phyloP scores from a whole-genome alignment of 2,888 invertebrate species.

The Drosophila quasianomalipes region DNA sequence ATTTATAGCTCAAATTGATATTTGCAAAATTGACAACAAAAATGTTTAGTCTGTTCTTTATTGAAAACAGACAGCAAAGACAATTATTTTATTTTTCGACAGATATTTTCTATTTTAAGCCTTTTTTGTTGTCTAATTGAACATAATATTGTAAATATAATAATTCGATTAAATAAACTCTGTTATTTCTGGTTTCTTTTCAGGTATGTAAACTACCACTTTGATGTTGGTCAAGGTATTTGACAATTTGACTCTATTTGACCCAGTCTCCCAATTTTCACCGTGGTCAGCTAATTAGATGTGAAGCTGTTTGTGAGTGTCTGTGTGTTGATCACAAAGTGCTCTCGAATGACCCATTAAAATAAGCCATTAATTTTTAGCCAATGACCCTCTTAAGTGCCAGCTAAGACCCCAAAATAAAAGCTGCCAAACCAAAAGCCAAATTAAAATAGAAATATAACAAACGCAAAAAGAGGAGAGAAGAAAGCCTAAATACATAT shows the following conservation, averaged over 20 bases:
- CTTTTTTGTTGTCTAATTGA: background rate
- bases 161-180: constrained; percentile 9
- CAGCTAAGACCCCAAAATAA: constrained; percentile 28
- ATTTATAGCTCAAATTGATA: background rate
- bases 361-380: constrained; percentile 69
- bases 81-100: background rate
- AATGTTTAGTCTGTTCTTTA: background rate
- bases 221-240: constrained; percentile 49
- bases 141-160: background rate
- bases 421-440: constrained; percentile 20
- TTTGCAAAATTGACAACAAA: background rate
- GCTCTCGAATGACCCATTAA: constrained; percentile 76
- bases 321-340: constrained; percentile 58
- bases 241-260: constrained; percentile 42
- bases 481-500: constrained; percentile 27
- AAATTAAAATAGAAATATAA: constrained; percentile 47
- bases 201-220: constrained; percentile 52
- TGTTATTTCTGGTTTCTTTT: constrained; percentile 34
- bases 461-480: constrained; percentile 8
- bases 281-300: constrained; percentile 48
- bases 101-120: background rate
- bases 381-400: constrained; percentile 71
- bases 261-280: constrained; percentile 33
- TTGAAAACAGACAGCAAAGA: background rate
- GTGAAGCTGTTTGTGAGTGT: constrained; percentile 18